Conservation (phyloP, 2,797 vertebrate genomes). For the Emydoidea blandingii region DNA sequence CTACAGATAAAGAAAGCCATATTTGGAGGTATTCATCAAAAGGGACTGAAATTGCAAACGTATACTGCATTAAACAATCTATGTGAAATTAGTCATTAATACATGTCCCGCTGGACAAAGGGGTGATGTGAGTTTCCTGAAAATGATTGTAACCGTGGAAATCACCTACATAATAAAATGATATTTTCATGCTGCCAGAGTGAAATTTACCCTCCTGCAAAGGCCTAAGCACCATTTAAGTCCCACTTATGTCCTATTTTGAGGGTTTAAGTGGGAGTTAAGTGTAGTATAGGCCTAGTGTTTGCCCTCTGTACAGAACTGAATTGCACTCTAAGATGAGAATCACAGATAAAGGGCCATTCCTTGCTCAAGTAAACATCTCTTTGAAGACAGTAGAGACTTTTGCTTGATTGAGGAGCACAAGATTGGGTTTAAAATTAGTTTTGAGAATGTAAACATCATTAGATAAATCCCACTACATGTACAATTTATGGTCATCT, state of each 20-base stretch:
- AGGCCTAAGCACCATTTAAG: not conserved
- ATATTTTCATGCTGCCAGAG: not conserved
- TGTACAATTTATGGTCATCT: not conserved
- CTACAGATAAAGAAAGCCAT: conserved; percentile 45
- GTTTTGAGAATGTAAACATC: not conserved
- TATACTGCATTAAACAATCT: not conserved
- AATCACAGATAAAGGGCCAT: not conserved
- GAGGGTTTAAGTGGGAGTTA: not conserved
- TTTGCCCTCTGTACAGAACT: not conserved
- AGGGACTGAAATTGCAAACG: conserved; percentile 51
- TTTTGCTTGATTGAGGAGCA: not conserved
- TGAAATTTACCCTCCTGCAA: conserved; percentile 9
- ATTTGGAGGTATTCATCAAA: conserved; percentile 57
- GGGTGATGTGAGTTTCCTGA: not conserved
- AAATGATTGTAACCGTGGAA: conserved; percentile 30
- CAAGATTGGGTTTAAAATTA: not conserved
- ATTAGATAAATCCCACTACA: not conserved
- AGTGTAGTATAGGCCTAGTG: not conserved
- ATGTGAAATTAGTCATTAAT: conserved; percentile 51
- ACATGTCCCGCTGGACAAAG: conserved; percentile 34
- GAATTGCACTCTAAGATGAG: not conserved
- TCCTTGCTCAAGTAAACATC: not conserved
- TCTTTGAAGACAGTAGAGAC: not conserved
- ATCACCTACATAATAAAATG: not conserved
- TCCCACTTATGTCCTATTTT: conserved; percentile 19